These are phyloP conservation scores for Dromaius novaehollandiae DNA, from an alignment of 2,113 vertebrate genomes.

Conservation along the genomic window DNA sequence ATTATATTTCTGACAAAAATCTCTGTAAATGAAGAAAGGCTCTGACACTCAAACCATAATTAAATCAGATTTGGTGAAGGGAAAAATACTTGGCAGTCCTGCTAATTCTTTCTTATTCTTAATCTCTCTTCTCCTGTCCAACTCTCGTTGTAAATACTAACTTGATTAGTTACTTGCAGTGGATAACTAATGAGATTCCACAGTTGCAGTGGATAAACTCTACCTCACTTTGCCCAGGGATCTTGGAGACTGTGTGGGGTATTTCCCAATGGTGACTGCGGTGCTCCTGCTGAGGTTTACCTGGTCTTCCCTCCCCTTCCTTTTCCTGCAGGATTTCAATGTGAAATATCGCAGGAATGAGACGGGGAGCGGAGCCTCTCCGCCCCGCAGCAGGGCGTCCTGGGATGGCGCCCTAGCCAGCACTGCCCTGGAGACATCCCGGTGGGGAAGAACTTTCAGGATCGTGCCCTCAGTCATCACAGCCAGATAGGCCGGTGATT, in stretches of 20 bases:
- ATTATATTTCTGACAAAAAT: conserved; percentile 1
- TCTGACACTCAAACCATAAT: background rate
- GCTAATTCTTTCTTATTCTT: background rate
- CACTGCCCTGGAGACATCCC: background rate
- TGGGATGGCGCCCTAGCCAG: too few relatives aligned
- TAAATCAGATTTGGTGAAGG: background rate
- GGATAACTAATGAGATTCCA: background rate
- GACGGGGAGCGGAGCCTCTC: rapidly evolving
- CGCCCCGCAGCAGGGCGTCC: background rate
- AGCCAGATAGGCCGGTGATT: background rate
- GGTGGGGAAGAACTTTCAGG: background rate
- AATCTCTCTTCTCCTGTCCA: background rate
- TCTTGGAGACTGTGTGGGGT: background rate
- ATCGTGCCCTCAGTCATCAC: background rate
- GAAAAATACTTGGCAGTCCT: background rate
- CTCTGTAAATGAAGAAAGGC: background rate
- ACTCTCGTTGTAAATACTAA: background rate
- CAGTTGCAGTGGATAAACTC: background rate
- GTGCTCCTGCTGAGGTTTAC: background rate
- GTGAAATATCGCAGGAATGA: background rate
- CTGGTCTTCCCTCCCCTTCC: background rate
- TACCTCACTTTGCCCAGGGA: background rate
- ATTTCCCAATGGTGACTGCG: background rate
- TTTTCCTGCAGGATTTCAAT: background rate
- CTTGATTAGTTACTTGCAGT: background rate